phyloP scores from a whole-genome alignment of 1,140 invertebrate species.

The Parapsyche elsis region DNA sequence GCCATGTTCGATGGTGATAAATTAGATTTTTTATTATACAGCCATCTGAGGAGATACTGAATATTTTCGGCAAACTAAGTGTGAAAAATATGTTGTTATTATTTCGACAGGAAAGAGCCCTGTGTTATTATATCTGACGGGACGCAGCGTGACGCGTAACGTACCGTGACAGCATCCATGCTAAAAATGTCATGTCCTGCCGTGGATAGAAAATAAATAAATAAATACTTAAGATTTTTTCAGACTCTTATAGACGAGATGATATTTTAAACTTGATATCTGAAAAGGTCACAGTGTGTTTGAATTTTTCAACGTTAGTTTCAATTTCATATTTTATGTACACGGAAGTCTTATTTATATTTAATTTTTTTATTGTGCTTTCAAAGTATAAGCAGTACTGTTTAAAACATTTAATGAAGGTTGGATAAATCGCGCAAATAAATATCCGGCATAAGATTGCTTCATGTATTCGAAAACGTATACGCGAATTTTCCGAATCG shows the following conservation, averaged over 20 bases:
- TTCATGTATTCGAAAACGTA: background rate
- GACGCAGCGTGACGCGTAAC: conserved; percentile 8
- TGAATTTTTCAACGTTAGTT: too few relatives aligned
- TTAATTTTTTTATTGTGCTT: too few relatives aligned
- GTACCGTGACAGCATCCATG: conserved; percentile 6
- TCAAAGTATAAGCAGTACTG: too few relatives aligned
- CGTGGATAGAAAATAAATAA: background rate
- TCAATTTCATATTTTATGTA: too few relatives aligned
- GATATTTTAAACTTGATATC: too few relatives aligned
- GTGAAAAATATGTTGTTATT: conserved; percentile 33
- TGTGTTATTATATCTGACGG: conserved; percentile 33
- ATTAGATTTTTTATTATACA: conserved; percentile 12
- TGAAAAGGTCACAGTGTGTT: too few relatives aligned
- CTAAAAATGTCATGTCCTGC: conserved; percentile 27
- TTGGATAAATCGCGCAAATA: background rate
- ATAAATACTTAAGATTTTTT: too few relatives aligned
- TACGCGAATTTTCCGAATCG: conserved; percentile 16
- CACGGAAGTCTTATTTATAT: too few relatives aligned
- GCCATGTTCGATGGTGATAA: conserved; percentile 3
- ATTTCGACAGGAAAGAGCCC: conserved; percentile 14
- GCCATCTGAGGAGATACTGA: background rate
- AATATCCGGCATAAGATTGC: background rate
- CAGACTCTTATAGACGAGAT: too few relatives aligned
- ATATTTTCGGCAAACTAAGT: background rate
- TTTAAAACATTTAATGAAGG: background rate